Evolutionary conservation across 1,140 invertebrate genomes (phyloP), one percentile per base, ranked within the genome.

Genomic region (Prorops nasuta): DNA sequence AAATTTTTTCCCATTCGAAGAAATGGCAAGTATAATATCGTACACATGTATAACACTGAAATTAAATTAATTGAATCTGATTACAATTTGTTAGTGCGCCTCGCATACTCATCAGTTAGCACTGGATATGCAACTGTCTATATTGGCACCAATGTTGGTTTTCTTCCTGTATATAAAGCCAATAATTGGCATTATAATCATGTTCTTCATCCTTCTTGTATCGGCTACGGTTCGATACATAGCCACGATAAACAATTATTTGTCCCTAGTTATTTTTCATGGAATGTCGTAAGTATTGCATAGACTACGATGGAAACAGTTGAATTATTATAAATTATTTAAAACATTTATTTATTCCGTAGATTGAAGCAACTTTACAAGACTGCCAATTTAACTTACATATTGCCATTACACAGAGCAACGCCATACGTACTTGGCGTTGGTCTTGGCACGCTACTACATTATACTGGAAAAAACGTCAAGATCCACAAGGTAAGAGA

Each of bases 51-150:
- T 12, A 35, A 39, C 6, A 4, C 17, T 15, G 17, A 39, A 39
- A 17, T 39, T 39, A 15, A 17, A 17, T 3, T 34, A 3, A 32
- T 40, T 14, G 12, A 1, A 18, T 37, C 31, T 47, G 3, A 19
- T 40, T 15, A 12, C 3, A 21, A 42, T 21, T 49, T 51, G 38
- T 16, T 34, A 88, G 86, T 88, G 86, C 57, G 83, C 84, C 10
- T 81, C 85, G 3, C 84, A 86, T 58, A 86, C 83, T 1, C 82
- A 87, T 62, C 85, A 87, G 54, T 64, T 94, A 35, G 89, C 90
- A 1, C 72, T 92, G 60, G 91, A 94, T 61, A 87, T 92, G 81
- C 90, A 92, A 71, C 79, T 93, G 15, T 90, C 88, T 35, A 69
- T 90, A 16, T 46, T 89, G 2, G 83, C 87, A 4, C 84, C 89